Evolutionary conservation across 2,888 invertebrate species (phyloP).

Genomic region (Pyrrhosoma nymphula): DNA sequence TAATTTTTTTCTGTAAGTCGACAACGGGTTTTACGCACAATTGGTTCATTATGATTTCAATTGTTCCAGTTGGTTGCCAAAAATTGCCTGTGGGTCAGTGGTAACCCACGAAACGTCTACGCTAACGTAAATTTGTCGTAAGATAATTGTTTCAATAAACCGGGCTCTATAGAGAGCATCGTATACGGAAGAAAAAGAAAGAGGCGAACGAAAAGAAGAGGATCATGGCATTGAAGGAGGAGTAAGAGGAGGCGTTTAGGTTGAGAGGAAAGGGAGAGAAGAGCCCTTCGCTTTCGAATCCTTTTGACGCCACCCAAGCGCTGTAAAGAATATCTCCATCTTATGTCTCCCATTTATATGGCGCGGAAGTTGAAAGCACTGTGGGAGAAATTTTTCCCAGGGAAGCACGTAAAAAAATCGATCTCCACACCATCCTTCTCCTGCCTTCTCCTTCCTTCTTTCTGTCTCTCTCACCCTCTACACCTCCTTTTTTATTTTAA

Average conservation of each 20-base stretch:
- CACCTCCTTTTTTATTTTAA: not conserved
- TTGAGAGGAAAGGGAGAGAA: not conserved
- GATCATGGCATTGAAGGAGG: not conserved
- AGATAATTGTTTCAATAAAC: no score
- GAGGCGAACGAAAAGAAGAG: not conserved
- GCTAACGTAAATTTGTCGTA: no score
- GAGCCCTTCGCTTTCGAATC: slow-evolving; percentile 2
- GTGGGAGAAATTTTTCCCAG: not conserved
- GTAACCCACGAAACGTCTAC: no score
- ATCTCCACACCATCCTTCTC: not conserved
- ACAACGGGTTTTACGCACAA: no score
- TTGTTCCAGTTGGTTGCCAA: no score
- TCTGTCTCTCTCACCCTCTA: not conserved
- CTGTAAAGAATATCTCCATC: slow-evolving; percentile 57
- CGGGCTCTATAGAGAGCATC: no score
- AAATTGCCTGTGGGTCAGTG: no score
- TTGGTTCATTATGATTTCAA: no score
- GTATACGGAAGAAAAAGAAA: not conserved
- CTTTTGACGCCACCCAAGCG: slow-evolving; percentile 3
- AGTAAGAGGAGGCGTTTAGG: not conserved
- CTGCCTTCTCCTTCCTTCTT: not conserved
- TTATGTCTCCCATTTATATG: slow-evolving; percentile 46
- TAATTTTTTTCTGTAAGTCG: no score
- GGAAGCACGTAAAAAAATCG: slow-evolving; percentile 42
- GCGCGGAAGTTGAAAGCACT: slow-evolving; percentile 48